phyloP scores from a whole-genome alignment of 53 echinoderm and acorn worm genomes.

The Crossaster papposus region DNA sequence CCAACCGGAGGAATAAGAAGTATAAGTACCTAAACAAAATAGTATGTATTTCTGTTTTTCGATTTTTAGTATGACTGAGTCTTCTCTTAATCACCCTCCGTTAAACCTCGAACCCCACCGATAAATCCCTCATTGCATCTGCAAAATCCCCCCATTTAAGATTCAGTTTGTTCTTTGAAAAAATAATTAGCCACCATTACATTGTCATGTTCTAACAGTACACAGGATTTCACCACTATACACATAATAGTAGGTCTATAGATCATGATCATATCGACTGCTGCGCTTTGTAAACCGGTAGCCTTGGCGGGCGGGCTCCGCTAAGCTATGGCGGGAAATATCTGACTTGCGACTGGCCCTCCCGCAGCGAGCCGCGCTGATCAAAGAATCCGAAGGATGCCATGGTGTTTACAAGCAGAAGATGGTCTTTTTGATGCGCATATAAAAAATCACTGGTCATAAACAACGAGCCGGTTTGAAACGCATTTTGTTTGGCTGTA shows the following conservation, averaged over 20 bases:
- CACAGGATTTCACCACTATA: background rate
- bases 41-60: background rate
- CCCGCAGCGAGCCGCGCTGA: background rate
- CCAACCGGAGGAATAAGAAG: too few species aligned
- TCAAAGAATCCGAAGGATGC: slow-evolving; percentile 4
- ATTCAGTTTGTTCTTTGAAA: background rate
- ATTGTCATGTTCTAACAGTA: background rate
- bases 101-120: background rate
- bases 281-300: background rate
- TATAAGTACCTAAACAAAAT: too few species aligned
- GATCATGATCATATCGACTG: background rate
- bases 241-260: background rate
- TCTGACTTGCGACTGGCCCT: background rate
- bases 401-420: background rate
- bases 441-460: background rate
- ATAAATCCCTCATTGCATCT: background rate
- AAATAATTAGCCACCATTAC: background rate
- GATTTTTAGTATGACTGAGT: background rate
- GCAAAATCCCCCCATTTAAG: background rate
- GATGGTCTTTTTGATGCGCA: background rate
- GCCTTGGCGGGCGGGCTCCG: background rate
- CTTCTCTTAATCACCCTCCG: background rate
- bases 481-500: background rate
- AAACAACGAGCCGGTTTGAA: background rate
- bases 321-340: background rate